Evolutionary conservation across 2,888 invertebrate species (phyloP), one percentile per base, ranked within the genome.

Genomic region (Tanypteryx hageni): DNA sequence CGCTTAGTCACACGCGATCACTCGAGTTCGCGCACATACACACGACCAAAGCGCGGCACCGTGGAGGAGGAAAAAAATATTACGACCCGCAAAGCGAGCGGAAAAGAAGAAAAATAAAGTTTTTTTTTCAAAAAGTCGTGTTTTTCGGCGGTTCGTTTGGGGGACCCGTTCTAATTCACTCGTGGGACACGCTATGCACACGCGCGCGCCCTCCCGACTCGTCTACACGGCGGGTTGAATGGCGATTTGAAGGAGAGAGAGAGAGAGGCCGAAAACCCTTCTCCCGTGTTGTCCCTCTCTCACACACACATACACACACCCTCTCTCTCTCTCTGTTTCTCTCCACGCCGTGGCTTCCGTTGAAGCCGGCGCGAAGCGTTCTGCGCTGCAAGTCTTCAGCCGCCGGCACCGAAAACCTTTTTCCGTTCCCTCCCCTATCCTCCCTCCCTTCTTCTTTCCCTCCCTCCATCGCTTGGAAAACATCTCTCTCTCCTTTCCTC

Each of bases 381-480:
- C 76, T 76, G 76, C 76, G 76, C 76, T 76, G 76, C 68, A 3
- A 68, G 68, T 68, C 68, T n/a, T 68, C 68, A 11, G 68, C 68
- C 68, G 18, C n/a, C 68, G n/a, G 68, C 68, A n/a, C 68, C 68
- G 13, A 68, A 68, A 68, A 68, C 68, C 68, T 68, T 68, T 68
- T 68, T 16, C 64, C 11, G 9, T 11, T 13, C 76, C 76, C 16
- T 76, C 76, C 76, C 76, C 44, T 44, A 44, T 13, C 76, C n/a
- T 22, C 76, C 68, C 68, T 68, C 68, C 68, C 68, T 68, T 22
- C 44, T 44, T 44, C n/a, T n/a, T 44, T 9, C 68, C 22, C 22
- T 22, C 68, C 64, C 64, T 8, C 10, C 44, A 44, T 44, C 44
- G 44, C 44, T 44, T 44, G 22, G 27, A 76, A 27, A 76, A 22